Evolutionary conservation across 2,113 vertebrate species (phyloP), one percentile per base, ranked within the genome.

Genomic region (Agapornis roseicollis): DNA sequence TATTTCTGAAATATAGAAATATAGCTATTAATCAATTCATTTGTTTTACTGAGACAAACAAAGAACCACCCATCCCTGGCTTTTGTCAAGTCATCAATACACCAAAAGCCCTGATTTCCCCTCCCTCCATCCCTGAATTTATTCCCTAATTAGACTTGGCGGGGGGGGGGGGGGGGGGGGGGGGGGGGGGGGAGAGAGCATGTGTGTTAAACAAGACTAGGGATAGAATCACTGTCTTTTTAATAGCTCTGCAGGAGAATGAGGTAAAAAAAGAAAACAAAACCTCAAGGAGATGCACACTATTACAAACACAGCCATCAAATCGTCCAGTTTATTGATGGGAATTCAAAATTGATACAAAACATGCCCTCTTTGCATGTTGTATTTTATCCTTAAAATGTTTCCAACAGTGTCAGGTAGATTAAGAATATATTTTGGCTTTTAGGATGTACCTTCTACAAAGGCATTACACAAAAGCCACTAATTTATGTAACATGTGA

Each of bases 331-430:
- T 98, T 98, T 98, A 98, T 98, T 98, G 94, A 97, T 79, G 97
- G 96, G 95, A 97, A 96, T 98, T 96, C 88, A 98, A 97, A 98
- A 97, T 44, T 94, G 95, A 96, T 98, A 98, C 97, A 98, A 98
- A 98, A 98, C 95, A 96, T 88, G 87, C 77, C 90, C 95, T 96
- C 91, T 92, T 88, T 88, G 95, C 80, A 94, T 93, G 95, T 96
- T 90, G 64, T 76, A 61, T 89, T 96, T 95, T 90, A 93, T 91
- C 95, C 78, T 96, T 97, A 95, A 97, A 97, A 97, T 37, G 91
- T 37, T 94, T 97, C 92, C 76, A 29, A 97, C 72, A 24, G 58
- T 41, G 60, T 97, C 97, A 97, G 87, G 96, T 95, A 98, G 96
- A 95, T 93, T 94, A 96, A 94, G 93, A 96, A 96, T 85, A 76